Percentiles rank a stretch among this genome's conserved stretches.
phyloP scores from a whole-genome alignment of 2,113 vertebrate species.

The Sinocyclocheilus maitianheensis region DNA sequence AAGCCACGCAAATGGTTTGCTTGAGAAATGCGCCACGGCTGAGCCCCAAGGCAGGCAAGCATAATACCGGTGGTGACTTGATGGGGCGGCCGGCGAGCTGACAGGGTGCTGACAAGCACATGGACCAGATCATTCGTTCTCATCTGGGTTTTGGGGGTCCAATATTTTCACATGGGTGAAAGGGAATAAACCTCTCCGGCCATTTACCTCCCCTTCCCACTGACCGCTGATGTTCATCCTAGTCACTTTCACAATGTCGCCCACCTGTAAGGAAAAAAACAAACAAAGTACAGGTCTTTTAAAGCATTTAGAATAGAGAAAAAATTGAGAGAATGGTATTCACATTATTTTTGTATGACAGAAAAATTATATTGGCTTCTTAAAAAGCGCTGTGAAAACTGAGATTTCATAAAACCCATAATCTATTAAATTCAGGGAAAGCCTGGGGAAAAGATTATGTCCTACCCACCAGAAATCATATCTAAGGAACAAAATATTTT shows the following conservation, averaged over 20 bases:
- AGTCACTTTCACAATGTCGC: conserved; percentile 94
- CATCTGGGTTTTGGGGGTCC: conserved; percentile 94
- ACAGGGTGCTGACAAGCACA: conserved; percentile 34
- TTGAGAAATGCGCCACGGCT: conserved; percentile 49
- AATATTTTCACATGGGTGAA: conserved; percentile 97
- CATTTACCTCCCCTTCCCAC: conserved; percentile 98
- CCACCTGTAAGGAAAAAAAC: conserved; percentile 78
- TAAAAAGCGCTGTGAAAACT: neutral
- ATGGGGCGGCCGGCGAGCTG: conserved; percentile 60
- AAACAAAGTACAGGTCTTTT: neutral
- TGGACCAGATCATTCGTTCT: conserved; percentile 84
- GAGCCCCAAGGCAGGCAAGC: conserved; percentile 71
- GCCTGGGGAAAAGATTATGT: neutral
- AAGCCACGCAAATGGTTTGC: conserved; percentile 69
- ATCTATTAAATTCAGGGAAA: neutral
- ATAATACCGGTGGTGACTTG: conserved; percentile 60
- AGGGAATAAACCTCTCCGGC: conserved; percentile 93
- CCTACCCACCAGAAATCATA: neutral
- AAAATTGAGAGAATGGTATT: neutral
- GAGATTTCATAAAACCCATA: neutral
- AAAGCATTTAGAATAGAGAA: neutral
- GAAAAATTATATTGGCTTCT: neutral
- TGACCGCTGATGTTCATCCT: conserved; percentile 99
- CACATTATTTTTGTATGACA: no score
- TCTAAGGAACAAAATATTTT: neutral